These are phyloP conservation scores for Prolemur simus DNA, from an alignment of 2,113 vertebrate genomes.

Conservation along the genomic window DNA sequence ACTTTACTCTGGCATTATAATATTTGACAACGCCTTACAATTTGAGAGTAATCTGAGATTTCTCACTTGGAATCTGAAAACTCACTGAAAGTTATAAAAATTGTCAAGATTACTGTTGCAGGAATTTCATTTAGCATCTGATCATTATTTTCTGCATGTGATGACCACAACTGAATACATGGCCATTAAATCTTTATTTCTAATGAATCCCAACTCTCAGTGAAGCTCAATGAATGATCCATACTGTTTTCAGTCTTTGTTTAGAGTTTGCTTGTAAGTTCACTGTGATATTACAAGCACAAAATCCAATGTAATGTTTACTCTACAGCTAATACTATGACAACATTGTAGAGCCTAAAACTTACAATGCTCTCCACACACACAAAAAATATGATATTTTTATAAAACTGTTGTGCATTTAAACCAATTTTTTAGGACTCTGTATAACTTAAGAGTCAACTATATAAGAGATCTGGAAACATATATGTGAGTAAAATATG, in stretches of 20 bases:
- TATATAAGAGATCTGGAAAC: neutral
- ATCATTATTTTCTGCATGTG: neutral
- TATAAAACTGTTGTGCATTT: neutral
- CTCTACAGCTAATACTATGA: neutral
- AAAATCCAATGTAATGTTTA: neutral
- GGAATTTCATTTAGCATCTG: neutral
- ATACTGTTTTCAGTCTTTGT: neutral
- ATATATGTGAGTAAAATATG: conserved; percentile 30
- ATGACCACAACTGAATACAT: conserved; percentile 11
- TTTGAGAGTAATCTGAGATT: neutral
- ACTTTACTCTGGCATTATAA: neutral
- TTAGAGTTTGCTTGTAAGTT: neutral
- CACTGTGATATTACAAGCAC: neutral
- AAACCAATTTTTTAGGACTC: neutral
- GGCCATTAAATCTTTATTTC: conserved; percentile 28
- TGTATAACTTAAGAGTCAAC: neutral
- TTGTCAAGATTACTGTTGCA: neutral
- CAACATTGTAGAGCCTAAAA: neutral
- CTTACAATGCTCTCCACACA: neutral
- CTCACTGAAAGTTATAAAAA: conserved; percentile 9
- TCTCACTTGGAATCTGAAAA: conserved; percentile 32
- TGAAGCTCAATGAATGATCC: neutral
- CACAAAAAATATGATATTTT: neutral
- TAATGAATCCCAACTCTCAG: neutral
- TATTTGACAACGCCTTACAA: neutral